These are phyloP conservation scores for Origma solitaria DNA, from an alignment of 2,113 vertebrate species.

Conservation along the genomic window DNA sequence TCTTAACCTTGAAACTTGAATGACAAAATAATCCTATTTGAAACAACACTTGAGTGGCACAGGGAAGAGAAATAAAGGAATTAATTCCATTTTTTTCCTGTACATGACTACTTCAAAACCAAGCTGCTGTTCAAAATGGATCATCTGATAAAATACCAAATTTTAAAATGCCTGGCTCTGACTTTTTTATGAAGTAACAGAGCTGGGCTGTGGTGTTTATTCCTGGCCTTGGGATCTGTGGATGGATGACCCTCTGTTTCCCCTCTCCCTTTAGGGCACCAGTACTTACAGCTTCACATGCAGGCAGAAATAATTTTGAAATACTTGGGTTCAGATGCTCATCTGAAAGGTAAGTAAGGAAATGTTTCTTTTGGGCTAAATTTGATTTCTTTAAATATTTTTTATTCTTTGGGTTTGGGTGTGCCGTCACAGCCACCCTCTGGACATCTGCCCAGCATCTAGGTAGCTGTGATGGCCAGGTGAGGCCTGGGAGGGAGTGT, in stretches of 20 bases:
- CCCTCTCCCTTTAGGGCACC: not conserved
- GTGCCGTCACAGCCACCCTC: not conserved
- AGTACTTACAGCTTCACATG: not conserved
- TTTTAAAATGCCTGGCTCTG: not conserved
- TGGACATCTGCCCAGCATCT: fast-evolving
- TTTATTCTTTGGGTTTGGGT: not conserved
- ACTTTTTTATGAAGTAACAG: not conserved
- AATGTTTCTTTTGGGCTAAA: not conserved
- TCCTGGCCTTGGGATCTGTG: not conserved
- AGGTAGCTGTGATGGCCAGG: too few relatives aligned
- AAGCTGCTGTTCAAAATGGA: not conserved
- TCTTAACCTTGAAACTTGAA: slow-evolving; percentile 57
- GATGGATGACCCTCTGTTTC: not conserved
- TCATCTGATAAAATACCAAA: not conserved
- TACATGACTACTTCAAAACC: not conserved
- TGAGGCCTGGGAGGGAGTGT: not conserved
- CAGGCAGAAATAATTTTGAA: not conserved
- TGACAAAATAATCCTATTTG: slow-evolving; percentile 52
- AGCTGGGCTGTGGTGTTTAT: not conserved
- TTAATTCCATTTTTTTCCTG: slow-evolving; percentile 2
- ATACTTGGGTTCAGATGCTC: not conserved
- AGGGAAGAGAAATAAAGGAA: not conserved
- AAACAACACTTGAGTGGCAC: slow-evolving; percentile 35
- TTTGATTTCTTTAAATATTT: not conserved
- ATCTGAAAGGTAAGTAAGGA: not conserved